phyloP scores from a whole-genome alignment of 2,888 invertebrate species.

The Trichopria drosophilae region DNA sequence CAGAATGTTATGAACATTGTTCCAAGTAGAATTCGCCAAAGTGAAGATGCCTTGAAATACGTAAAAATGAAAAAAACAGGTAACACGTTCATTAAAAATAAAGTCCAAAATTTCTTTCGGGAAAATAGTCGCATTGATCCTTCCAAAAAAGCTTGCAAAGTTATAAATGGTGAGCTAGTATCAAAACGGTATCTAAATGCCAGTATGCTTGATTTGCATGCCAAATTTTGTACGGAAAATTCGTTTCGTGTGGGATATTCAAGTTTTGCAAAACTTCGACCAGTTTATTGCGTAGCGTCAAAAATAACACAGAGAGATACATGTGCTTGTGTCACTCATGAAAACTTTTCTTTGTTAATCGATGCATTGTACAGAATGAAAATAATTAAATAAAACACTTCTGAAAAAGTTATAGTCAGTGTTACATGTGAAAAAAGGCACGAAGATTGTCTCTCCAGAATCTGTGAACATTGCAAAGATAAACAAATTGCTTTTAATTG shows the following conservation, averaged over 20 bases:
- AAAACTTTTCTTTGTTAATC: conserved; percentile 14
- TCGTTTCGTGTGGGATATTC: conserved; percentile 17
- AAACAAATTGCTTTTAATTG: conserved; percentile 17
- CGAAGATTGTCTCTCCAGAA: conserved; percentile 21
- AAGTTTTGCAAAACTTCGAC: conserved; percentile 15
- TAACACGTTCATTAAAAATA: conserved; percentile 13
- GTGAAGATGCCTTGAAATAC: conserved; percentile 12
- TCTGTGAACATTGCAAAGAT: conserved; percentile 17
- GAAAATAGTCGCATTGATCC: conserved; percentile 25
- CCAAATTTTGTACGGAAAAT: conserved; percentile 21
- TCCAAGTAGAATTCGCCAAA: conserved; percentile 10
- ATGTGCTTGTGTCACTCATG: conserved; percentile 21
- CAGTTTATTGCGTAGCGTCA: conserved; percentile 19
- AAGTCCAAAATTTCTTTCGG: conserved; percentile 17
- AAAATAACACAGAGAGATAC: conserved; percentile 21
- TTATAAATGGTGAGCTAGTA: conserved; percentile 20
- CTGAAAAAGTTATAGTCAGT: conserved; percentile 15
- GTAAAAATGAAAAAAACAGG: conserved; percentile 11
- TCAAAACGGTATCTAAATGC: conserved; percentile 22
- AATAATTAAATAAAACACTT: conserved; percentile 20
- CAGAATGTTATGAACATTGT: too few species aligned
- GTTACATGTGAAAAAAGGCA: too few species aligned
- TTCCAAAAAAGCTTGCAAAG: conserved; percentile 22
- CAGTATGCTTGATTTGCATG: conserved; percentile 21
- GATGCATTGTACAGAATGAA: conserved; percentile 14